A percentile compares a stretch with the other conserved stretches of the same genome.
Evolutionary conservation across 1,140 invertebrate genomes (phyloP).

Genomic region (Hesperophylax magnus): DNA sequence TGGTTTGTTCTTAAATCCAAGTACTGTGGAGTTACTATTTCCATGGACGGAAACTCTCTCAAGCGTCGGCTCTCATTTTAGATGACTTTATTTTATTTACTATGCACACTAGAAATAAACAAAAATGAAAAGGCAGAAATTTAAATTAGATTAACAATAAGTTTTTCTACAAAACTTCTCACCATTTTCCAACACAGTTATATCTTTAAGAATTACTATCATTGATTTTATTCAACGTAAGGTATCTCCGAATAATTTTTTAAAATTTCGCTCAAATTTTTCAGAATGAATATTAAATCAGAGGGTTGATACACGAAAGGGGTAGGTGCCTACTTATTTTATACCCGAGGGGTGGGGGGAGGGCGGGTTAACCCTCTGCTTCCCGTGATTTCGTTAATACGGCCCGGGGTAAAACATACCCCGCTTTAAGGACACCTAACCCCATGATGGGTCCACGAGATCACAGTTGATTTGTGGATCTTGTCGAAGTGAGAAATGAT

Average conservation of each 20-base stretch:
- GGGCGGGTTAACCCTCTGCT: conserved; percentile 8
- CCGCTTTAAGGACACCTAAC: conserved; percentile 27
- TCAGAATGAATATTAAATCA: conserved; percentile 21
- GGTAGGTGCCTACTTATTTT: conserved; percentile 4
- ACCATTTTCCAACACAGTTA: too few relatives aligned
- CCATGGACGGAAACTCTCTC: too few relatives aligned
- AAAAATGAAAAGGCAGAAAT: too few relatives aligned
- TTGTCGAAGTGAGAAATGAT: not conserved
- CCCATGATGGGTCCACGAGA: not conserved
- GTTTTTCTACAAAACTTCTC: too few relatives aligned
- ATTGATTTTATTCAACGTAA: not conserved
- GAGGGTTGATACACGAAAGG: conserved; percentile 32
- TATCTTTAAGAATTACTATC: too few relatives aligned
- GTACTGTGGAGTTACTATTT: too few relatives aligned
- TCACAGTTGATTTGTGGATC: conserved; percentile 17
- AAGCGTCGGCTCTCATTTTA: too few relatives aligned
- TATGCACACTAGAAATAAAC: too few relatives aligned
- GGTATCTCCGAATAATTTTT: not conserved
- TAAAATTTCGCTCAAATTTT: not conserved
- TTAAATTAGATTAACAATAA: too few relatives aligned
- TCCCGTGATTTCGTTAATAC: conserved; percentile 35
- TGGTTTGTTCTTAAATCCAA: too few relatives aligned
- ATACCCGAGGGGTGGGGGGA: too few relatives aligned
- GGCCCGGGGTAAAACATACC: conserved; percentile 20
- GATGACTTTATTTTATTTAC: too few relatives aligned